A percentile compares a stretch with the other conserved stretches of the same genome.
phyloP scores from a whole-genome alignment of 2,888 invertebrate genomes.

The Fissipunctia ypsillon region DNA sequence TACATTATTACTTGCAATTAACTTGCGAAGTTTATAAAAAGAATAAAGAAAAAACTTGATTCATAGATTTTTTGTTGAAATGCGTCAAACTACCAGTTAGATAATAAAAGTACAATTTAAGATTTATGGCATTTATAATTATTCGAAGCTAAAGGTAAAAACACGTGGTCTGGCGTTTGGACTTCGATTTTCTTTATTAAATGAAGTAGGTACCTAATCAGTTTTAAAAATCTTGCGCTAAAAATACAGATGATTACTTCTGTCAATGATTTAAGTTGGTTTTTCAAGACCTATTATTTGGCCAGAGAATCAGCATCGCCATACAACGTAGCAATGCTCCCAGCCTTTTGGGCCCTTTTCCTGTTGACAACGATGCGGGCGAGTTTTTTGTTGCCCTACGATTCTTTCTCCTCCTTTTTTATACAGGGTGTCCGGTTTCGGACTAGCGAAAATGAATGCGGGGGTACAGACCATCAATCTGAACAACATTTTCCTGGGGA shows the following conservation, averaged over 20 bases:
- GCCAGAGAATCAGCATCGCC: too few species aligned
- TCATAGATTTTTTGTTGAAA: conserved; percentile 47
- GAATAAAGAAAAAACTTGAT: conserved; percentile 25
- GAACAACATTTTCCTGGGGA: too few species aligned
- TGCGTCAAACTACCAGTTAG: conserved; percentile 33
- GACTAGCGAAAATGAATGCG: too few species aligned
- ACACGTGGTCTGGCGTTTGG: neutral
- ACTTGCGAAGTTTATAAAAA: conserved; percentile 15
- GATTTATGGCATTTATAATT: conserved; percentile 10
- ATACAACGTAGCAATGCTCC: too few species aligned
- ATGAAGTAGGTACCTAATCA: neutral
- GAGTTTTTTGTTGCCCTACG: too few species aligned
- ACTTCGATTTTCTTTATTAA: neutral
- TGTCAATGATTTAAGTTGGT: neutral
- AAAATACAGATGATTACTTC: neutral
- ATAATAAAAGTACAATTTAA: conserved; percentile 29
- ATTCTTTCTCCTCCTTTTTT: too few species aligned
- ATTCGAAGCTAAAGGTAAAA: neutral
- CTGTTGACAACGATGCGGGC: too few species aligned
- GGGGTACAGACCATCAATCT: too few species aligned
- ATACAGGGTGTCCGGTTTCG: too few species aligned
- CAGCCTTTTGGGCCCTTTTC: too few species aligned
- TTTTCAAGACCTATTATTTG: too few species aligned
- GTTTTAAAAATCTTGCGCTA: neutral
- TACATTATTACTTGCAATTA: conserved; percentile 4